Percentiles rank a stretch among this genome's conserved stretches.
Conservation (phyloP, 2,113 vertebrate species). For the Odobenus rosmarus region DNA sequence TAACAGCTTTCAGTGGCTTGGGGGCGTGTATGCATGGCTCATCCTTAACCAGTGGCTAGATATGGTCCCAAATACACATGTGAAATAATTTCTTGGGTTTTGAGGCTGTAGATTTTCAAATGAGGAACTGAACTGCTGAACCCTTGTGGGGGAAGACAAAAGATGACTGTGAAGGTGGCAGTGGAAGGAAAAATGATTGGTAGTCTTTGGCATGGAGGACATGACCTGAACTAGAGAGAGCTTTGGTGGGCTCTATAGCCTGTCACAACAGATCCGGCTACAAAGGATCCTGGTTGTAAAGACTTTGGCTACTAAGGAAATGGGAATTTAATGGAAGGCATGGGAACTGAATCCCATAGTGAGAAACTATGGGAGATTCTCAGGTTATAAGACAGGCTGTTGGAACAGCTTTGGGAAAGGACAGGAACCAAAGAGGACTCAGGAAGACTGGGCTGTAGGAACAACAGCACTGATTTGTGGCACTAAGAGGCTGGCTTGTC, state of each 20-base stretch:
- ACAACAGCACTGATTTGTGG: neutral
- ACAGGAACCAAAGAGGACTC: neutral
- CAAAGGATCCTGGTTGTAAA: neutral
- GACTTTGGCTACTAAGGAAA: neutral
- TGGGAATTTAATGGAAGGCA: neutral
- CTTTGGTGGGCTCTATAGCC: neutral
- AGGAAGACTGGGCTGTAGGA: neutral
- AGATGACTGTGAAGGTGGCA: neutral
- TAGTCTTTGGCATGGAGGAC: neutral
- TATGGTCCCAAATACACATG: neutral
- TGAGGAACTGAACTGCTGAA: neutral
- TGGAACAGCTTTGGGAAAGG: neutral
- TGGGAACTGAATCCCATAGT: neutral
- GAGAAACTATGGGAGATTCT: neutral
- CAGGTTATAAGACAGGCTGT: neutral
- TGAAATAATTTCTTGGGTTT: conserved; percentile 22
- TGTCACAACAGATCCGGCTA: neutral
- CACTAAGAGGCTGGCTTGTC: neutral
- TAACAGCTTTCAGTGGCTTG: conserved; percentile 73
- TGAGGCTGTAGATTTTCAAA: neutral
- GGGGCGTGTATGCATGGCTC: neutral
- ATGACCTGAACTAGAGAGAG: neutral
- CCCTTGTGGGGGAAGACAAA: neutral
- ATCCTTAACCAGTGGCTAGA: neutral
- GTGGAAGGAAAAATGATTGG: neutral